phyloP scores from a whole-genome alignment of 2,113 vertebrate species.

The Thinocorus orbignyianus region DNA sequence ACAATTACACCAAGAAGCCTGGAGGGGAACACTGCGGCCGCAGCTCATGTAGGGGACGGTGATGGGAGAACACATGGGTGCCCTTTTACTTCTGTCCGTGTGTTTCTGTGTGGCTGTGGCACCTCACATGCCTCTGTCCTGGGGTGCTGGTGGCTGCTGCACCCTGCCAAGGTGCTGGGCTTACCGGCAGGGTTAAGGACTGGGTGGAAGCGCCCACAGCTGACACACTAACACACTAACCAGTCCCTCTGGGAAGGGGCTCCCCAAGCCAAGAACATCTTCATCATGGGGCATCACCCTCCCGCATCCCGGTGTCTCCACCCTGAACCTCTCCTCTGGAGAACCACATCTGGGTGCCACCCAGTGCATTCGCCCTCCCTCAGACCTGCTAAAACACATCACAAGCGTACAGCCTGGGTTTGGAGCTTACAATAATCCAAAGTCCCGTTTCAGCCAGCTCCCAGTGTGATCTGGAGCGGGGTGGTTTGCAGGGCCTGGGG shows the following conservation, averaged over 20 bases:
- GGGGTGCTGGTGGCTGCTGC: background rate
- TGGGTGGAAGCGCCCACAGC: background rate
- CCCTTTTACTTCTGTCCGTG: background rate
- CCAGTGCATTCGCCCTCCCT: background rate
- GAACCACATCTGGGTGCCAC: fast-evolving
- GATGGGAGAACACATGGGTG: fast-evolving
- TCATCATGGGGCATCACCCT: background rate
- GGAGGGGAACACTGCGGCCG: fast-evolving
- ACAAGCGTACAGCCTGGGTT: fast-evolving
- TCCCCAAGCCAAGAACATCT: fast-evolving
- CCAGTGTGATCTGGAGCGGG: background rate
- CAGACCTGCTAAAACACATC: fast-evolving
- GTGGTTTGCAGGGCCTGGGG: background rate
- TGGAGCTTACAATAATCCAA: fast-evolving
- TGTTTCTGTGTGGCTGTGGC: fast-evolving
- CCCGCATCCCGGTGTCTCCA: fast-evolving
- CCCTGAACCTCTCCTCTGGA: background rate
- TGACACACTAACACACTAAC: no score
- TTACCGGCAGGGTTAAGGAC: fast-evolving
- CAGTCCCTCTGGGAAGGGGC: background rate
- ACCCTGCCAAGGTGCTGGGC: background rate
- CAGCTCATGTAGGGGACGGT: fast-evolving
- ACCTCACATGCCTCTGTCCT: fast-evolving
- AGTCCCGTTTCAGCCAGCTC: background rate
- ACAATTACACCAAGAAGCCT: fast-evolving